These are phyloP conservation scores for Artemia sinica DNA, from an alignment of 2,888 invertebrate species.

Conservation along the genomic window DNA sequence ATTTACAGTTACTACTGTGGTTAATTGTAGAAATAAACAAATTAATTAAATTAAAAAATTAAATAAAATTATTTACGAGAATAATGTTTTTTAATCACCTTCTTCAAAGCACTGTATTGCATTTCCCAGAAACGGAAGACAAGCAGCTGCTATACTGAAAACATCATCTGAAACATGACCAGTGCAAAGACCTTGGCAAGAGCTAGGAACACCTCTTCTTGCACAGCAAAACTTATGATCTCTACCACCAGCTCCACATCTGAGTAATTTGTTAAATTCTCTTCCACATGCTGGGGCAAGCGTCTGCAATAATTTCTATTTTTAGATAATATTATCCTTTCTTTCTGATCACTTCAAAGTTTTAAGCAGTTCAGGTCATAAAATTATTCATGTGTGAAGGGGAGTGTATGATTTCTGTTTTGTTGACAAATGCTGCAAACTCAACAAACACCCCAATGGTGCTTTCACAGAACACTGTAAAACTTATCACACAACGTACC, in stretches of 20 bases:
- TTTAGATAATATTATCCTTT: too few relatives aligned
- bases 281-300: constrained; percentile 54
- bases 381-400: too few relatives aligned
- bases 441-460: too few relatives aligned
- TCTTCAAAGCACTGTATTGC: constrained; percentile 71
- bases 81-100: constrained; percentile 37
- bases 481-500: too few relatives aligned
- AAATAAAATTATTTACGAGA: neutral
- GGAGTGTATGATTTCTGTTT: too few relatives aligned
- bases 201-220: constrained; percentile 49
- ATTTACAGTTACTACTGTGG: neutral
- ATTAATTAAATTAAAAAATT: neutral
- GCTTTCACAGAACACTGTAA: too few relatives aligned
- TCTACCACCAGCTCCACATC: constrained; percentile 46
- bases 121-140: constrained; percentile 62
- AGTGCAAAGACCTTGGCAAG: constrained; percentile 53
- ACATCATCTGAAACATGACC: constrained; percentile 45
- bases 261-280: constrained; percentile 52
- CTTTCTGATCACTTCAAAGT: too few relatives aligned
- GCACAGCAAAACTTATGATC: constrained; percentile 58
- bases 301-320: constrained; percentile 25
- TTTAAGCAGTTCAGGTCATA: too few relatives aligned
- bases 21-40: neutral
- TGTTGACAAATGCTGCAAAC: too few relatives aligned
- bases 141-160: constrained; percentile 43